phyloP scores from a whole-genome alignment of 2,888 invertebrate species.

The Polylopha cassiicola region DNA sequence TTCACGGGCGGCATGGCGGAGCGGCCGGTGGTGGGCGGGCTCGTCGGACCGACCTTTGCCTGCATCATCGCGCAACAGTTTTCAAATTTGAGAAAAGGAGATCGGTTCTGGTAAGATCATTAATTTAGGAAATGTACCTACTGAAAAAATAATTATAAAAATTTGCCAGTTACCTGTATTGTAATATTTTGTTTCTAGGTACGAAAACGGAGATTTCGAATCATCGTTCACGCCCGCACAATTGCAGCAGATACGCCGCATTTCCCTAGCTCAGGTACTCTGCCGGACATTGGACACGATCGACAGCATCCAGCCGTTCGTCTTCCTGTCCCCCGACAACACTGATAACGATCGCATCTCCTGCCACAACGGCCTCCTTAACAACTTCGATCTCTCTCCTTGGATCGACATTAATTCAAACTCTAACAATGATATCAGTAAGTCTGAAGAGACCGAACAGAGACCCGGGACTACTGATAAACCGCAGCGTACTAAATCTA shows the following conservation, averaged over 20 bases:
- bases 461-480: slow-evolving; percentile 17
- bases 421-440: slow-evolving; percentile 55
- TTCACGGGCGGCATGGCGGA: slow-evolving; percentile 91
- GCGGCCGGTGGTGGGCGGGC: slow-evolving; percentile 85
- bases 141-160: not conserved
- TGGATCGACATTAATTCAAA: slow-evolving; percentile 77
- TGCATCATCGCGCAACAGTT: slow-evolving; percentile 94
- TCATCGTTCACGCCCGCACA: slow-evolving; percentile 87
- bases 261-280: slow-evolving; percentile 84
- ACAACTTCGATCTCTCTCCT: slow-evolving; percentile 77
- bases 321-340: slow-evolving; percentile 79
- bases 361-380: slow-evolving; percentile 73
- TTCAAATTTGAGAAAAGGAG: slow-evolving; percentile 84
- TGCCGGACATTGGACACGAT: slow-evolving; percentile 82
- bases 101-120: slow-evolving; percentile 81
- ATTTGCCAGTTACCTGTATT: not conserved
- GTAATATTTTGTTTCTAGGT: slow-evolving; percentile 57
- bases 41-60: slow-evolving; percentile 92
- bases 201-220: slow-evolving; percentile 86
- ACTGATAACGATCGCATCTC: slow-evolving; percentile 77
- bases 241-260: slow-evolving; percentile 82
- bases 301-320: slow-evolving; percentile 83
- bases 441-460: slow-evolving; percentile 42
- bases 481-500: slow-evolving; percentile 26
- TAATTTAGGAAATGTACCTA: not conserved